Base-by-base conservation (phyloP, 2,888 invertebrate species). In the Tigriopus californicus region DNA sequence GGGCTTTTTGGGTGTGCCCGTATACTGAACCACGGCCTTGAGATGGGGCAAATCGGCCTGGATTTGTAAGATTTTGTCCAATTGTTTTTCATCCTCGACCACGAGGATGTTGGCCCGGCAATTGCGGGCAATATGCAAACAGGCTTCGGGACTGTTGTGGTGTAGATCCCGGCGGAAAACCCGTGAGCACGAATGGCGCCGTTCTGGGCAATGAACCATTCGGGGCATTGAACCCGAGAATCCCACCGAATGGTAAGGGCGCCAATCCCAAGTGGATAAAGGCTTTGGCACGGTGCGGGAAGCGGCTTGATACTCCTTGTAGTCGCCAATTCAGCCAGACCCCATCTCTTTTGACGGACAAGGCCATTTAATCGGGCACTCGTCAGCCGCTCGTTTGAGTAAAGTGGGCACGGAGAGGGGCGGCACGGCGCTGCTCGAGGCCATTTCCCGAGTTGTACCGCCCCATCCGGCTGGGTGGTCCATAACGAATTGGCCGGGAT, bases 81-180 rank as follows among this genome's bases (percentile, higher is more conserved):
- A 76, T 70, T 89, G 90, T 67, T 82, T 82, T 63, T 81, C 77
- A 71, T 91, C 88, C 68, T 92, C 88, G 1, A 90, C 88, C 0
- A 87, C 81, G 64, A 86, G 81, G 66, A 92, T 85, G 71, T 89
- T 86, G n/a, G 89, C 83, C 59, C 77, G 74, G 55, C 85, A 84
- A 62, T 79, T 79, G 44, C 77, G 71, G 13, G 85, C 77, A 66
- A 87, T 85, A 71, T 85, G 82, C 66, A 77, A 77, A 68, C 89
- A 89, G 0, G 90, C 85, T 62, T 90, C 89, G 0, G 86, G 74
- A 0, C 85, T 82, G 72, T 91, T 92, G 91, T 92, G 5, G 89
- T 86, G 72, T 92, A 92, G 67, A 92, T 83, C 61, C 92, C 91
- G 53, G 82, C 81, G 8, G 85, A 82, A 64, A 85, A 79, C 62